These are phyloP conservation scores for Sebastes hubbsi DNA, from an alignment of 2,797 vertebrate species.

Conservation along the genomic window DNA sequence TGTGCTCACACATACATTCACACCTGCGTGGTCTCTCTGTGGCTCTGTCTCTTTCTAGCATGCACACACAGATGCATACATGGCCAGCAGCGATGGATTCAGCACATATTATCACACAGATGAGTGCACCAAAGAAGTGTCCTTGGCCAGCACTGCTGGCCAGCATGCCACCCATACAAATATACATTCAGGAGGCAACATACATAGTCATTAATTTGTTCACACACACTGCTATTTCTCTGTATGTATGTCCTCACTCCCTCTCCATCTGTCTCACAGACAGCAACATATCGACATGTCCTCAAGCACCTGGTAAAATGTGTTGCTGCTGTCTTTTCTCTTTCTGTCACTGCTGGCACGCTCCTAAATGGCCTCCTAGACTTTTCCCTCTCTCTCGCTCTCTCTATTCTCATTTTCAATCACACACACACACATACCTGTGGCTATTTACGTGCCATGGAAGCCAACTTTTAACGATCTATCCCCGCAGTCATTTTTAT, in stretches of 20 bases:
- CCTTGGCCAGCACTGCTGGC: conserved; percentile 30
- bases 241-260: background rate
- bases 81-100: conserved; percentile 20
- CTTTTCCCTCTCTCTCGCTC: background rate
- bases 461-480: conserved; percentile 42
- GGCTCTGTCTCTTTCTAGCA: background rate
- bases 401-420: conserved; percentile 6
- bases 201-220: background rate
- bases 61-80: conserved; percentile 9
- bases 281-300: conserved; percentile 26
- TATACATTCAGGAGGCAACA: background rate
- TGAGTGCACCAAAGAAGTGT: conserved; percentile 36
- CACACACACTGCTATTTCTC: background rate
- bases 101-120: conserved; percentile 40
- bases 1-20: background rate
- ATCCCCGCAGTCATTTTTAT: conserved; percentile 5
- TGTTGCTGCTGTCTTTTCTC: conserved; percentile 28
- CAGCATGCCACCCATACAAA: background rate
- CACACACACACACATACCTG: conserved; percentile 8
- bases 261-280: background rate
- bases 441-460: conserved; percentile 26
- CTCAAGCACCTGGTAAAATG: conserved; percentile 20
- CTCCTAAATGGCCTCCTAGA: conserved; percentile 19
- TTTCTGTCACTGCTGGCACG: conserved; percentile 34
- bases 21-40: background rate